Percentiles rank a stretch among this genome's conserved stretches.
These are phyloP conservation scores for Anas platyrhynchos DNA, from an alignment of 2,113 vertebrate species.

Conservation along the genomic window DNA sequence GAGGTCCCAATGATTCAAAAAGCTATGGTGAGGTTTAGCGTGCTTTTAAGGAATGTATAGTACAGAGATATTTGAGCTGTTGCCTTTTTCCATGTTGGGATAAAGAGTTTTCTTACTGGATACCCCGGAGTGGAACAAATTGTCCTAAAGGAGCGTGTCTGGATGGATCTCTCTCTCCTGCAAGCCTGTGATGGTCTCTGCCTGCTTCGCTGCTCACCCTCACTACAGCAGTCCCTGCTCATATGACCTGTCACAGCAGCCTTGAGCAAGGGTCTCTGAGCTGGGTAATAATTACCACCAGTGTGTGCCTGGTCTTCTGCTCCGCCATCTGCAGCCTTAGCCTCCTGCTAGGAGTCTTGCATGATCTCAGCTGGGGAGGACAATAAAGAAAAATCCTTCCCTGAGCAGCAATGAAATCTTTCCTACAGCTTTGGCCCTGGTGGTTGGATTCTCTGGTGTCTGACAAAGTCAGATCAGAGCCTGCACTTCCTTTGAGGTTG, in stretches of 20 bases:
- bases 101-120: neutral
- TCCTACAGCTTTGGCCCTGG: accelerated
- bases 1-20: too few species aligned
- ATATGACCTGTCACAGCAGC: neutral
- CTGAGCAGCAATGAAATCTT: accelerated
- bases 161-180: neutral
- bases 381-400: neutral
- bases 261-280: neutral
- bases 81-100: neutral
- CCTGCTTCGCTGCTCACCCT: neutral
- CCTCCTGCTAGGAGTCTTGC: neutral
- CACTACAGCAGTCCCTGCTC: accelerated
- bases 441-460: neutral
- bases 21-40: neutral
- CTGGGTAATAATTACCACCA: neutral
- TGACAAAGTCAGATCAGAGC: neutral
- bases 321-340: neutral
- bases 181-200: neutral
- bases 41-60: neutral
- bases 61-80: neutral
- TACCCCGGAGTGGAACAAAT: neutral
- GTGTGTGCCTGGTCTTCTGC: neutral
- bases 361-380: neutral
- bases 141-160: neutral
- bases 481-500: neutral